Percentiles rank a stretch among this genome's conserved stretches.
phyloP scores from a whole-genome alignment of 2,113 vertebrate genomes.

The Heterotilapia buettikoferi region DNA sequence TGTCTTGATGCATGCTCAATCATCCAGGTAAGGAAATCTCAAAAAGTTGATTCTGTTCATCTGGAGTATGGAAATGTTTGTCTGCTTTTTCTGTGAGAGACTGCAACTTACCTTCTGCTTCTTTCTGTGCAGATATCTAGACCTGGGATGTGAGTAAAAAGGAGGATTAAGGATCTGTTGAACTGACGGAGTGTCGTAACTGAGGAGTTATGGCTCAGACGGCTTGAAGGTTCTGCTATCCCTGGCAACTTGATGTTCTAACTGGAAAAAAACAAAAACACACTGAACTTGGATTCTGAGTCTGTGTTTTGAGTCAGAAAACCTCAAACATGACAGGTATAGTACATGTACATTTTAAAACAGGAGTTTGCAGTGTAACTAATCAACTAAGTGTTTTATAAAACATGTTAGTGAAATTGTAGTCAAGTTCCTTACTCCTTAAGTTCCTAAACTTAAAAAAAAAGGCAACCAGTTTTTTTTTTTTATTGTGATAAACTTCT shows the following conservation, averaged over 20 bases:
- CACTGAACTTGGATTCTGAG: not conserved
- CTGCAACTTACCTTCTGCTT: not conserved
- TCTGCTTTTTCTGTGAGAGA: not conserved
- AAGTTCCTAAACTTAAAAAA: not conserved
- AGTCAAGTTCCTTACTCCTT: not conserved
- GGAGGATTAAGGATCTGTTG: not conserved
- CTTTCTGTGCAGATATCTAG: not conserved
- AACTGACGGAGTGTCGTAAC: not conserved
- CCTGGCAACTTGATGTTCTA: not conserved
- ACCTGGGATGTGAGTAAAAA: not conserved
- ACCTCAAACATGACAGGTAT: not conserved
- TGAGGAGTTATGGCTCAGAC: not conserved
- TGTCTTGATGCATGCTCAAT: not conserved
- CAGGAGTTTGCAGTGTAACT: not conserved
- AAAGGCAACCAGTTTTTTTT: too few relatives aligned
- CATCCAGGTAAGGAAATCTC: not conserved
- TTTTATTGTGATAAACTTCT: not conserved
- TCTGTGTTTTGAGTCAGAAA: not conserved
- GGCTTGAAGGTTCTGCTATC: not conserved
- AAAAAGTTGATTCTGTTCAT: not conserved
- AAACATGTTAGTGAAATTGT: not conserved
- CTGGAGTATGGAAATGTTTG: not conserved
- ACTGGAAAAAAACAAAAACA: fast-evolving
- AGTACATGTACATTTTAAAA: not conserved
- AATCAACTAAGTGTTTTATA: not conserved